A percentile compares a stretch with the other conserved stretches of the same genome.
Evolutionary conservation across 2,113 vertebrate genomes (phyloP).

Genomic region (Boleophthalmus pectinirostris): DNA sequence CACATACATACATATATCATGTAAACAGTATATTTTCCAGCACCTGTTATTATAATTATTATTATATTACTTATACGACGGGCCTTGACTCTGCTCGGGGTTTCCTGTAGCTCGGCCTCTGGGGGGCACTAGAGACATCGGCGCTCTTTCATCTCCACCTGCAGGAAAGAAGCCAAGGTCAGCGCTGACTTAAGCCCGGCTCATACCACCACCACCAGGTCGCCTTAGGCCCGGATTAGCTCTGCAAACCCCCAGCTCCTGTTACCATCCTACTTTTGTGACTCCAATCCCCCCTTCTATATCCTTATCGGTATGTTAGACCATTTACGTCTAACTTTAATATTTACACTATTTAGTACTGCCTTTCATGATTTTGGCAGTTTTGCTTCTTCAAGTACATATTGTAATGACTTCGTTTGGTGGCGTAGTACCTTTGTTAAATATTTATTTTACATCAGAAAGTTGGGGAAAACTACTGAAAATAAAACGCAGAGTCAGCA

Average conservation of each 20-base stretch:
- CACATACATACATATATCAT: not conserved
- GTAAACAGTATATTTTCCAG: conserved; percentile 30
- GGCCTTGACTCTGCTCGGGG: conserved; percentile 43
- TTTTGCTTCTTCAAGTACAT: conserved; percentile 26
- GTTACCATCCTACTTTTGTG: conserved; percentile 60
- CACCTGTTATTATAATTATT: conserved; percentile 28
- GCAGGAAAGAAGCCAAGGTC: conserved; percentile 67
- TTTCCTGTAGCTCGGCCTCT: conserved; percentile 57
- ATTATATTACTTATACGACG: conserved; percentile 31
- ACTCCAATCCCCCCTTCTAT: conserved; percentile 30
- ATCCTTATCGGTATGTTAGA: conserved; percentile 47
- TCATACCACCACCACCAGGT: conserved; percentile 53
- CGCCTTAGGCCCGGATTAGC: conserved; percentile 72
- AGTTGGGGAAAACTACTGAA: too few relatives aligned
- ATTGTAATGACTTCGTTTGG: too few relatives aligned
- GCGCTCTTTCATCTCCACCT: conserved; percentile 60
- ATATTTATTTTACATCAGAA: too few relatives aligned
- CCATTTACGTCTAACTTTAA: conserved; percentile 22
- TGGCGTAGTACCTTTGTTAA: too few relatives aligned
- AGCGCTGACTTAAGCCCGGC: conserved; percentile 71
- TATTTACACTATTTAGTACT: conserved; percentile 33
- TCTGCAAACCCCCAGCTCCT: conserved; percentile 54
- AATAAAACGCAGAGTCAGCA: too few relatives aligned
- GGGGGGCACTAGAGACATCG: conserved; percentile 64
- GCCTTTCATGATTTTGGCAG: conserved; percentile 32